phyloP scores from a whole-genome alignment of 2,888 invertebrate genomes.

The Parnassius mnemosyne region DNA sequence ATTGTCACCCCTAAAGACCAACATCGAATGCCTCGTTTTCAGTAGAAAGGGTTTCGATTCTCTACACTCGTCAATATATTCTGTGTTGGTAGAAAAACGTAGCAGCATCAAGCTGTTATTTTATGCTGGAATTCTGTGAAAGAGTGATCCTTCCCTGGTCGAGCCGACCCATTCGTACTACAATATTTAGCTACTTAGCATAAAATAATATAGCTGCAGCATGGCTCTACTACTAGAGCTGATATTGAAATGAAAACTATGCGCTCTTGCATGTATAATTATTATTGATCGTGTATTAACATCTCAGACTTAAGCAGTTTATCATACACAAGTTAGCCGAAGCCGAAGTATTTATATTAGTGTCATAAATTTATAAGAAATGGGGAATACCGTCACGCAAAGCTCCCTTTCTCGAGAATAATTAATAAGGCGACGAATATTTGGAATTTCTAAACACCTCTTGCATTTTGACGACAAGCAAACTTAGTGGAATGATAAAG shows the following conservation, averaged over 20 bases:
- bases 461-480: conserved; percentile 45
- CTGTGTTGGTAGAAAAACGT: background rate
- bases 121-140: too few species aligned
- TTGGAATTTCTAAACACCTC: conserved; percentile 57
- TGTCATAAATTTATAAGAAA: conserved; percentile 71
- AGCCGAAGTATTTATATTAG: conserved; percentile 71
- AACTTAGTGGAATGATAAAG: conserved; percentile 38
- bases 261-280: conserved; percentile 14
- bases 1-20: too few species aligned
- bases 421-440: conserved; percentile 62
- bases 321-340: conserved; percentile 52
- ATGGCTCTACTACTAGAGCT: too few species aligned
- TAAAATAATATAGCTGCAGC: too few species aligned
- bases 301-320: conserved; percentile 42
- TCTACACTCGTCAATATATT: background rate
- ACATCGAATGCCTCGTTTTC: too few species aligned
- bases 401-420: conserved; percentile 48
- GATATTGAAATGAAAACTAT: background rate
- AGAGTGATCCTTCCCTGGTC: too few species aligned
- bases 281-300: conserved; percentile 29
- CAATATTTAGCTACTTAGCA: too few species aligned
- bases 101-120: too few species aligned
- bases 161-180: too few species aligned
- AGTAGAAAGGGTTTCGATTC: too few species aligned
- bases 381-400: conserved; percentile 54